Evolutionary conservation across 2,113 vertebrate genomes (phyloP).

Genomic region (Hippopotamus amphibius): DNA sequence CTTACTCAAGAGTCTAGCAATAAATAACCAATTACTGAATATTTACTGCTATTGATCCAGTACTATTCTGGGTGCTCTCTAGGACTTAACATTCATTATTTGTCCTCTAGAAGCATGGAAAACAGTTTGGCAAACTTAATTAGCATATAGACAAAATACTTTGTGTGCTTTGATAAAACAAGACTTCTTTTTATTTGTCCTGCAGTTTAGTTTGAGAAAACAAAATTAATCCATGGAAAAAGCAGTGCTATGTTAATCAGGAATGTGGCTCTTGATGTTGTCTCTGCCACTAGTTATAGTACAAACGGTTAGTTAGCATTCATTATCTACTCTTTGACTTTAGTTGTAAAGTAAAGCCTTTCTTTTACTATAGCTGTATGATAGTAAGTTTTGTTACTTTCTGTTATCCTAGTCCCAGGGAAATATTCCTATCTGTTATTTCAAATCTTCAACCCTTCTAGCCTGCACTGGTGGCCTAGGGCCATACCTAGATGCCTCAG

Average conservation of each 20-base stretch:
- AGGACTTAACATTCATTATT: not conserved
- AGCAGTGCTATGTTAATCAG: not conserved
- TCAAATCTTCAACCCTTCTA: not conserved
- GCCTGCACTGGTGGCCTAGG: not conserved
- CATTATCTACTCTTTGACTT: not conserved
- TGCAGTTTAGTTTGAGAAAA: not conserved
- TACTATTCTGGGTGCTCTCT: not conserved
- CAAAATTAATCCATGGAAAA: not conserved
- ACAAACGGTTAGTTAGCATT: not conserved
- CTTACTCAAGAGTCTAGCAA: not conserved
- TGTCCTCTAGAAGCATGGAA: not conserved
- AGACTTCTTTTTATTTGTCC: not conserved
- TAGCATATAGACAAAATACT: not conserved
- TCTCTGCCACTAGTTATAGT: not conserved
- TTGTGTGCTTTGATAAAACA: not conserved
- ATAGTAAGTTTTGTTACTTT: not conserved
- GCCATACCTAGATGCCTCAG: not conserved
- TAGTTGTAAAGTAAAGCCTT: not conserved
- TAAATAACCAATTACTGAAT: not conserved
- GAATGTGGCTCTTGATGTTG: not conserved
- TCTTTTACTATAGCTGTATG: not conserved
- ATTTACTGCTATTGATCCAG: not conserved
- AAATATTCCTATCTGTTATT: not conserved
- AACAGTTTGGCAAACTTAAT: not conserved
- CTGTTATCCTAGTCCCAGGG: not conserved